Conservation (phyloP, 2,888 invertebrate genomes). For the Synergus itoensis region DNA sequence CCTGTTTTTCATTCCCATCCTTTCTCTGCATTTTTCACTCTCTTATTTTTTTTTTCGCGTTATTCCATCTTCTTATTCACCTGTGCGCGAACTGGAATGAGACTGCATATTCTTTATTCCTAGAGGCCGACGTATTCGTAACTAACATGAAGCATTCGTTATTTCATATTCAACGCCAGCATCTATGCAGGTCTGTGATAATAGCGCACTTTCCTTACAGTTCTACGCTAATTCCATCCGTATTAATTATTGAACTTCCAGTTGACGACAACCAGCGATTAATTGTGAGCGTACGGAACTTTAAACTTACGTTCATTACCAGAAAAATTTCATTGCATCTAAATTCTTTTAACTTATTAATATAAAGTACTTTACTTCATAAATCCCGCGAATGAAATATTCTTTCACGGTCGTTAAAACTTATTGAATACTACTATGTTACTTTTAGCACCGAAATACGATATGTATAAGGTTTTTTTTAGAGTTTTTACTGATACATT, state of each 20-base stretch:
- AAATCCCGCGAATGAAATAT: background rate
- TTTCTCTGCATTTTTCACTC: background rate
- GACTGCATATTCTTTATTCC: background rate
- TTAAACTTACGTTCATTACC: background rate
- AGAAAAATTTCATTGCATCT: background rate
- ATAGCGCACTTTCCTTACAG: background rate
- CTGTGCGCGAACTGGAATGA: background rate
- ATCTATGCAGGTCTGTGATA: background rate
- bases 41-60: background rate
- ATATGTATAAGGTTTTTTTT: too few species aligned
- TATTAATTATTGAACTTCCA: background rate
- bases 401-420: background rate
- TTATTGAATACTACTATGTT: background rate
- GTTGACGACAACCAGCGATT: background rate
- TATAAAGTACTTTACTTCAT: background rate
- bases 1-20: background rate
- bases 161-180: constrained; percentile 2
- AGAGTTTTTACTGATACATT: too few species aligned
- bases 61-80: background rate
- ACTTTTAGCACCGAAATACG: too few species aligned
- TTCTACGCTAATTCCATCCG: background rate
- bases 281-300: background rate
- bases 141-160: constrained; percentile 1
- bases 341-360: background rate
- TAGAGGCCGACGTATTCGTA: background rate